A percentile compares a stretch with the other conserved stretches of the same genome.
Conservation (phyloP, 2,113 vertebrate genomes). For the Gymnobelideus leadbeateri region DNA sequence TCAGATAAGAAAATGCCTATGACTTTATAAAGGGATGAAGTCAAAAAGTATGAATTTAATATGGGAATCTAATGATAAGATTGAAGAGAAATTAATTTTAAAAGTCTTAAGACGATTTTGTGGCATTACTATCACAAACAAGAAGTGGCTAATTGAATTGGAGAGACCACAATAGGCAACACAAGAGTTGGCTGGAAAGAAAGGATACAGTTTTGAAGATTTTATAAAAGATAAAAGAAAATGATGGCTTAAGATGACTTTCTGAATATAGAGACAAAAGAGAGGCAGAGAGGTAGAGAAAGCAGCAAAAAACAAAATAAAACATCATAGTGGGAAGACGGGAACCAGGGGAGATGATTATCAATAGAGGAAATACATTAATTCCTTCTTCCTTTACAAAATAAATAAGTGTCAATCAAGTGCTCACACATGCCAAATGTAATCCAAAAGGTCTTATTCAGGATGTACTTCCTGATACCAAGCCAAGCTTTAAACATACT, state of each 20-base stretch:
- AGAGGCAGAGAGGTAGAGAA: background rate
- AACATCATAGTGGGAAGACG: constrained; percentile 48
- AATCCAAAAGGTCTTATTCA: constrained; percentile 14
- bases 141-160: constrained; percentile 18
- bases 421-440: background rate
- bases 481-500: constrained; percentile 9
- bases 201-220: constrained; percentile 8
- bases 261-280: constrained; percentile 36
- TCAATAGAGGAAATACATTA: constrained; percentile 36
- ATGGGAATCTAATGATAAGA: constrained; percentile 55
- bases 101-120: background rate
- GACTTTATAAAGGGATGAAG: constrained; percentile 50
- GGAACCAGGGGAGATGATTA: background rate
- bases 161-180: constrained; percentile 51
- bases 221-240: constrained; percentile 19
- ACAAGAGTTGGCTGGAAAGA: constrained; percentile 36
- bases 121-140: constrained; percentile 2
- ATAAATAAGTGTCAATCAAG: constrained; percentile 3
- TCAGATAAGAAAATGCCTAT: background rate
- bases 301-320: constrained; percentile 41
- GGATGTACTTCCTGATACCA: background rate
- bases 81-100: constrained; percentile 21
- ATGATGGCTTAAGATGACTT: background rate
- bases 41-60: constrained; percentile 33
- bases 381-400: constrained; percentile 26